Evolutionary conservation across 2,113 vertebrate genomes (phyloP), one percentile per base, ranked within the genome.

Genomic region (Eptesicus fuscus): DNA sequence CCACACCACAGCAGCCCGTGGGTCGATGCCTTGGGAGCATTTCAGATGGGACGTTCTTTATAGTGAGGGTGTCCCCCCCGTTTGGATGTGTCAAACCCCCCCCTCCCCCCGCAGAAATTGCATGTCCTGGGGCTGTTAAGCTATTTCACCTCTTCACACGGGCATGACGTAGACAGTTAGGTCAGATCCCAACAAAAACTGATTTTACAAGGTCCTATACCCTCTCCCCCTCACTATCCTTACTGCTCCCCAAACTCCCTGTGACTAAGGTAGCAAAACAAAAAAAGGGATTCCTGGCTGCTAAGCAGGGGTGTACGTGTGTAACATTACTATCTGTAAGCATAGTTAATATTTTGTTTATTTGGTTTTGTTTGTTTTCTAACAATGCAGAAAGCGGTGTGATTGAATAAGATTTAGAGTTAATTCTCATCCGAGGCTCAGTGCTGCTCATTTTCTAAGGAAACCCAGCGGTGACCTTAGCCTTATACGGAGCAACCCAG

Each of bases 261-360:
- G 3, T 28, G 23, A 67, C 76, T 47, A 71, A 86, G 25, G 14
- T 37, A 73, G 11, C 74, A 94, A 93, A 96, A 73, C 4, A 88
- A 32, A 96, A 96, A 83, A 90, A 83, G 14, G 4, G 5, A 93
- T 35, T 88, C 94, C 42, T 56, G 53, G 37, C n/a, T 76, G 30
- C 17, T 83, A n/a, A 63, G 18, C 47, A 94, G 28, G 47, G 18
- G 22, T 12, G 32, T 44, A 51, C 37, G 23, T 35, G 32, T 37
- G 25, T 53, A 59, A 69, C 51, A 69, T 56, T 56, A 44, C 35
- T 80, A 20, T 63, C 51, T 94, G 44, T 83, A 83, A 94, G 23
- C 20, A 49, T 32, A 90, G 83, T 80, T 90, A 88, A 65, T 53
- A 80, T 42, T 71, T 59, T 77, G 47, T 25, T 92, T 69, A 23